phyloP scores from a whole-genome alignment of 2,888 invertebrate species.

The Acrobasis consociella region DNA sequence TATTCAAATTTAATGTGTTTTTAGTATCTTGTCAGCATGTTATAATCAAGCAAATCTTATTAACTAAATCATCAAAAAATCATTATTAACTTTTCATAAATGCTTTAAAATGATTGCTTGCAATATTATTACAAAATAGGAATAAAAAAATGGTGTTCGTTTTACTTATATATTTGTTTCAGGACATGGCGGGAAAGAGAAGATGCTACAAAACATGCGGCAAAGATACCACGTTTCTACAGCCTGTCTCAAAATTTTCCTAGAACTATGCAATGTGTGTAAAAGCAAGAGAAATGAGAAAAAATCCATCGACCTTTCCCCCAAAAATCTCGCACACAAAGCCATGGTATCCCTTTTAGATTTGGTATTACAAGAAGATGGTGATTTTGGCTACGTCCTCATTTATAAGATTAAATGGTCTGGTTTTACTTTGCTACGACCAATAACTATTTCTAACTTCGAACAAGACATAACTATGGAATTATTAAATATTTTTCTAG shows the following conservation, averaged over 20 bases:
- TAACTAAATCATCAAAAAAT: too few relatives aligned
- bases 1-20: too few relatives aligned
- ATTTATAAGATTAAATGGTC: constrained; percentile 20
- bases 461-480: constrained; percentile 26
- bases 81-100: too few relatives aligned
- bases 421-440: constrained; percentile 24
- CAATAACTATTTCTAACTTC: constrained; percentile 6
- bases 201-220: constrained; percentile 2
- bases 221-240: constrained; percentile 14
- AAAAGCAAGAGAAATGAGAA: not conserved
- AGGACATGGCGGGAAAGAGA: constrained; percentile 14
- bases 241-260: constrained; percentile 11
- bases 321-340: not conserved
- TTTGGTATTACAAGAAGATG: constrained; percentile 11
- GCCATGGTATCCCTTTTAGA: constrained; percentile 10
- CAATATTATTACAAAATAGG: too few relatives aligned
- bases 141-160: too few relatives aligned
- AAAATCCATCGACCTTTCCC: not conserved
- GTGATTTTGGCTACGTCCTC: constrained; percentile 18
- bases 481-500: constrained; percentile 27
- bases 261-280: constrained; percentile 22
- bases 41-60: too few relatives aligned
- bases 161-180: too few relatives aligned
- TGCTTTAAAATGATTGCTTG: too few relatives aligned
- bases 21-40: too few relatives aligned